Percentiles rank a stretch among this genome's conserved stretches.
phyloP scores from a whole-genome alignment of 2,888 invertebrate species.

The Ormyrus pomaceus region DNA sequence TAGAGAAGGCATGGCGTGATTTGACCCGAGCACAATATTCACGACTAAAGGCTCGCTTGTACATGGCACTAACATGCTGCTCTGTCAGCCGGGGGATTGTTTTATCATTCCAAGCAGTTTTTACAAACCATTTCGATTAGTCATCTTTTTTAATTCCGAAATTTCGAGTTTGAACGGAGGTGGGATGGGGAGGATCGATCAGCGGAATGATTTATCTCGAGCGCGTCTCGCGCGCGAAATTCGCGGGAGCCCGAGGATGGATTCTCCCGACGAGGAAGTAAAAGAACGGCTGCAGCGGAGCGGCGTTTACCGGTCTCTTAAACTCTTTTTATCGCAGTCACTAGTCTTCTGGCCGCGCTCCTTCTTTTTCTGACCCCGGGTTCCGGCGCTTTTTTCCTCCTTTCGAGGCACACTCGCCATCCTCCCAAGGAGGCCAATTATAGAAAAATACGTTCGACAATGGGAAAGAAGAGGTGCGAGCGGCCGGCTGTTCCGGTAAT shows the following conservation, averaged over 20 bases:
- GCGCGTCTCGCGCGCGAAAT: neutral
- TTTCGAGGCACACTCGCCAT: slow-evolving; percentile 8
- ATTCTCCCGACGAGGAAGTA: slow-evolving; percentile 16
- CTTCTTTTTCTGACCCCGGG: too few species aligned
- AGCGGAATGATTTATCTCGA: slow-evolving; percentile 10
- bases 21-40: slow-evolving; percentile 26
- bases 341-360: neutral
- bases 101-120: neutral
- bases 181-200: neutral
- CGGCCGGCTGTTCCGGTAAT: slow-evolving; percentile 19
- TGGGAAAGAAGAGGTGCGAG: slow-evolving; percentile 6
- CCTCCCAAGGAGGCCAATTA: slow-evolving; percentile 50
- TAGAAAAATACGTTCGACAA: slow-evolving; percentile 50
- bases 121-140: too few species aligned
- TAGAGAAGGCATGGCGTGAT: slow-evolving; percentile 18
- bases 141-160: too few species aligned
- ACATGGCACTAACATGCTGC: neutral
- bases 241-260: neutral
- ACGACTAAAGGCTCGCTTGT: slow-evolving; percentile 29
- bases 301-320: slow-evolving; percentile 37
- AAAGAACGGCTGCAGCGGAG: slow-evolving; percentile 8
- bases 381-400: neutral
- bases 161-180: too few species aligned
- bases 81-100: slow-evolving; percentile 7
- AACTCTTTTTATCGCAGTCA: slow-evolving; percentile 35